Conservation (phyloP, 2,113 vertebrate genomes). For the Cynopterus brachyotis region DNA sequence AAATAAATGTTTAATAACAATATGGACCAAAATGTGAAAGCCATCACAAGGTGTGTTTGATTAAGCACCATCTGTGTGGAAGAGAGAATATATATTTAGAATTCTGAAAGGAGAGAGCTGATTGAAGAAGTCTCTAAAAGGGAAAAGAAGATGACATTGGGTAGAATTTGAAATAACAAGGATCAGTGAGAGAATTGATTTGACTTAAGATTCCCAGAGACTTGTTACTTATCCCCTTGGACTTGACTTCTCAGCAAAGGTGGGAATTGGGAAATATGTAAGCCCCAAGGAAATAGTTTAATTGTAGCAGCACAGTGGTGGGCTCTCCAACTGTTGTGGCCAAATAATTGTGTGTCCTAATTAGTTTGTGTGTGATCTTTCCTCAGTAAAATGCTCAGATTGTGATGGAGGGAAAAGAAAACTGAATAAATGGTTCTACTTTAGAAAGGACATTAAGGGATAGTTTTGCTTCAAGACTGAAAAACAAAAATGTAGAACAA, state of each 20-base stretch:
- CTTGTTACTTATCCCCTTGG: neutral
- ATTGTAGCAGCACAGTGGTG: neutral
- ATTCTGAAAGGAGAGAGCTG: neutral
- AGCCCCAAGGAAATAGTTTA: neutral
- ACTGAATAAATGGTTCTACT: neutral
- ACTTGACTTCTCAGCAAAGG: neutral
- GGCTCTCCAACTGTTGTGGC: neutral
- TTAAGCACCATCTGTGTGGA: neutral
- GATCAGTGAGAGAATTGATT: neutral
- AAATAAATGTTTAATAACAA: neutral
- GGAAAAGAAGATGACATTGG: neutral
- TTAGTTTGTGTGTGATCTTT: neutral
- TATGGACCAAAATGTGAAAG: neutral
- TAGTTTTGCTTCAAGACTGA: neutral
- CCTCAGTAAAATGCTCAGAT: neutral
- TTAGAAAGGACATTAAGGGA: neutral
- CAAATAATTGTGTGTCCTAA: fast-evolving
- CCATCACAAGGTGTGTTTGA: neutral
- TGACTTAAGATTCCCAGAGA: neutral
- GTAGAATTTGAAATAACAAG: neutral
- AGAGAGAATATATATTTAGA: neutral
- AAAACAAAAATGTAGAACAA: neutral
- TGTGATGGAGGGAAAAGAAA: neutral
- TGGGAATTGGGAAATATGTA: neutral
- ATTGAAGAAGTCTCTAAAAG: neutral